phyloP scores from a whole-genome alignment of 1,140 invertebrate species.

The Drosophila athabasca region DNA sequence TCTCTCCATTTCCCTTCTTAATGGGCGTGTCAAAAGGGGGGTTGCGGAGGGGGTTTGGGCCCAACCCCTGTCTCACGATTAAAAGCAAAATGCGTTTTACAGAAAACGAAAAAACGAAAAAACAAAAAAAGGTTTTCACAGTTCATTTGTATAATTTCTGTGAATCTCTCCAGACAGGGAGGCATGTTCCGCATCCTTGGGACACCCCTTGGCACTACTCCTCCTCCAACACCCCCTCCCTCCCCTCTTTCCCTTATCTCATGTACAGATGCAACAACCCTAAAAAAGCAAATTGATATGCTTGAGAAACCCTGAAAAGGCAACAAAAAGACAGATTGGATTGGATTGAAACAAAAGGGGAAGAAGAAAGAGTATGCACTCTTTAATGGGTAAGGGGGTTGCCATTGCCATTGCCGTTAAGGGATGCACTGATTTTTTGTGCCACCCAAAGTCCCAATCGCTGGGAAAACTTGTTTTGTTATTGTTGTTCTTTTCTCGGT shows the following conservation, averaged over 20 bases:
- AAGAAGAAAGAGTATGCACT: constrained; percentile 4
- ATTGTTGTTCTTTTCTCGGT: constrained; percentile 47
- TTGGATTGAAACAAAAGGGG: constrained; percentile 28
- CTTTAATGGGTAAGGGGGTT: constrained; percentile 1
- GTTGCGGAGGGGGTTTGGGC: not conserved
- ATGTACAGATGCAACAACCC: constrained; percentile 33
- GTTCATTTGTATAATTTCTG: constrained; percentile 75
- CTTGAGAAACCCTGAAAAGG: constrained; percentile 78
- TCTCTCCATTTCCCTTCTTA: constrained; percentile 10
- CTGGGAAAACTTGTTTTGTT: constrained; percentile 38
- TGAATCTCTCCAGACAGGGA: constrained; percentile 42
- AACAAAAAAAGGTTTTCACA: constrained; percentile 72
- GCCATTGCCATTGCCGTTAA: constrained; percentile 57
- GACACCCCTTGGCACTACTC: not conserved
- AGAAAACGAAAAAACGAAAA: constrained; percentile 55
- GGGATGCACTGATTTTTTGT: constrained; percentile 26
- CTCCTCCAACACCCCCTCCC: not conserved
- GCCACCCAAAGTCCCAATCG: constrained; percentile 31
- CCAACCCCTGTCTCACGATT: constrained; percentile 27
- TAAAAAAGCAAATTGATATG: constrained; percentile 77
- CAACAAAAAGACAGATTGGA: constrained; percentile 71
- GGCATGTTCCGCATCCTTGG: constrained; percentile 5
- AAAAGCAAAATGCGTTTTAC: constrained; percentile 69
- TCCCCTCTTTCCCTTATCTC: not conserved
- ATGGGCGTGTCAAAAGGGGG: constrained; percentile 52